Conservation (phyloP, 2,888 invertebrate genomes). For the Tethea ocularis region DNA sequence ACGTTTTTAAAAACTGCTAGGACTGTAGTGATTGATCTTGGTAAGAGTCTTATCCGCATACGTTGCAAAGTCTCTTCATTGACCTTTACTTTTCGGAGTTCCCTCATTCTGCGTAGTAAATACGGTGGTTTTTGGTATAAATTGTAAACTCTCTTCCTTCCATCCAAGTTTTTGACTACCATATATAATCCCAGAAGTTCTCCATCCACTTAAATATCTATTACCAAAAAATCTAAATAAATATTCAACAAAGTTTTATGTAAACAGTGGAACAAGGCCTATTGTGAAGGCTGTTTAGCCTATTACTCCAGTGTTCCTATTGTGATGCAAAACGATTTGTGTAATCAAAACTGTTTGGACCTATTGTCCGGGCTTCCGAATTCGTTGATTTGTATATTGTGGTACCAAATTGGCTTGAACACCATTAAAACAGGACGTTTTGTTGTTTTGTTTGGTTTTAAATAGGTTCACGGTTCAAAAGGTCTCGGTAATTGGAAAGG, state of each 20-base stretch:
- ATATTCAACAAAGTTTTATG: conserved; percentile 1
- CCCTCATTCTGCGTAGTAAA: no score
- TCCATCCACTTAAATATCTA: neutral
- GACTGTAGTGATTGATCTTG: no score
- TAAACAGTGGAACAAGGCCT: neutral
- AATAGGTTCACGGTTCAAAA: neutral
- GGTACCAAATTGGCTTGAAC: neutral
- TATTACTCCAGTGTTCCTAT: conserved; percentile 2
- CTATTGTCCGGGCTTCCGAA: conserved; percentile 2
- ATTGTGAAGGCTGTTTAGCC: conserved; percentile 5
- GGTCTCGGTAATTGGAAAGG: no score
- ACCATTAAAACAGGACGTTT: neutral
- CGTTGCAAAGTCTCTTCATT: no score
- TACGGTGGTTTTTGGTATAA: no score
- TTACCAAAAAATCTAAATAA: neutral
- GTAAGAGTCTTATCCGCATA: no score
- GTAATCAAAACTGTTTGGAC: conserved; percentile 5
- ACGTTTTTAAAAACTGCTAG: no score
- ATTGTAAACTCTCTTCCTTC: no score
- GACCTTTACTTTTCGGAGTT: no score
- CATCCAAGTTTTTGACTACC: no score
- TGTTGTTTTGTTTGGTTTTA: neutral
- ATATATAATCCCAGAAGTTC: no score
- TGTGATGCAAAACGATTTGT: conserved; percentile 10
- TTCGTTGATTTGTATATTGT: conserved; percentile 1